Evolutionary conservation across 2,888 invertebrate species (phyloP).

Genomic region (Drosophila buzzatii): DNA sequence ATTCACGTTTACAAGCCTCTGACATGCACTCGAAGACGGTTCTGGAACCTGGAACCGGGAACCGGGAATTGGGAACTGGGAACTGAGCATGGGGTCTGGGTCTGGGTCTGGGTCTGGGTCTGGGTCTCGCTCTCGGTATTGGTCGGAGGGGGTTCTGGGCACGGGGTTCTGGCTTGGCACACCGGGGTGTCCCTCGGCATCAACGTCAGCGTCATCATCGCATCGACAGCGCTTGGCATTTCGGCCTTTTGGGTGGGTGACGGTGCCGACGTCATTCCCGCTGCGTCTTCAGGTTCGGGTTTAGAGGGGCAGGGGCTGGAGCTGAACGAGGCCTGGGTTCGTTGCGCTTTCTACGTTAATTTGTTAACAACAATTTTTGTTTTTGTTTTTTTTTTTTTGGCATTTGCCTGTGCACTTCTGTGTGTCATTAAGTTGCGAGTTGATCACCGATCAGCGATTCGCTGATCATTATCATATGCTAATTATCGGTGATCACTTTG

Average conservation of each 20-base stretch:
- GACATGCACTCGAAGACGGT: constrained; percentile 71
- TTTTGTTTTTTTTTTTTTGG: constrained; percentile 39
- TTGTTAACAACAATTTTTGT: constrained; percentile 73
- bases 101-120: constrained; percentile 9
- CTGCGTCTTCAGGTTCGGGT: constrained; percentile 45
- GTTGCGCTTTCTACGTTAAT: constrained; percentile 80
- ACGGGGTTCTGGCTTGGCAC: constrained; percentile 52
- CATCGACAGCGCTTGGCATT: constrained; percentile 70
- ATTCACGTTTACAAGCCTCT: constrained; percentile 80
- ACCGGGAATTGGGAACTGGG: constrained; percentile 25
- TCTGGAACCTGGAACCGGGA: constrained; percentile 38
- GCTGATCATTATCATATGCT: constrained; percentile 50
- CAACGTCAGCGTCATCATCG: constrained; percentile 70
- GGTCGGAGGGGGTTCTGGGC: constrained; percentile 21
- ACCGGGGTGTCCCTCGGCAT: constrained; percentile 74
- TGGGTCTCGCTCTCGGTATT: constrained; percentile 1
- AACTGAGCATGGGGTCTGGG: constrained; percentile 49
- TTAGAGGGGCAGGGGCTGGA: neutral
- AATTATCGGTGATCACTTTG: constrained; percentile 44
- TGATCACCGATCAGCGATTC: constrained; percentile 6
- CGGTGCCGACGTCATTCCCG: constrained; percentile 70
- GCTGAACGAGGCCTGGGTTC: constrained; percentile 33
- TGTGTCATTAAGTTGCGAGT: constrained; percentile 37
- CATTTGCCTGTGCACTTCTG: constrained; percentile 63
- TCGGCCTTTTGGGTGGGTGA: constrained; percentile 74